Evolutionary conservation across 2,888 invertebrate species (phyloP).

Genomic region (Hydriomena furcata): DNA sequence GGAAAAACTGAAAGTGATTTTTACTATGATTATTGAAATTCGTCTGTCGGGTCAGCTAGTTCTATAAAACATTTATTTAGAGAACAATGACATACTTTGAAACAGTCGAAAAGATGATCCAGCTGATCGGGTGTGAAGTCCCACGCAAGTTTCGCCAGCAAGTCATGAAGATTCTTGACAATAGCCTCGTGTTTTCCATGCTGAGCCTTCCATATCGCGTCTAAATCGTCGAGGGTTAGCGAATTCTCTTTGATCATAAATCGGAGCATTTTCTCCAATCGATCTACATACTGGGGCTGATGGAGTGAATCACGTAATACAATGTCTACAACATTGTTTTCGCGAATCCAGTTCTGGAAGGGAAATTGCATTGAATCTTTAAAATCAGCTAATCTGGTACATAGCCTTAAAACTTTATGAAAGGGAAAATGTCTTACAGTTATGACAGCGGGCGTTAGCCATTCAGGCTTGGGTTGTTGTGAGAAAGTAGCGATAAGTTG

Average conservation of each 20-base stretch:
- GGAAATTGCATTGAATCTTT: slow-evolving; percentile 5
- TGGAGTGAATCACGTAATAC: slow-evolving; percentile 97
- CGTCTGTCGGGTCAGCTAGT: too few species aligned
- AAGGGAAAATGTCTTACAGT: slow-evolving; percentile 85
- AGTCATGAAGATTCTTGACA: slow-evolving; percentile 98
- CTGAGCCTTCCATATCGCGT: slow-evolving; percentile 98
- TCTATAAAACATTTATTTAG: background rate
- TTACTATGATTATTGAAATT: too few species aligned
- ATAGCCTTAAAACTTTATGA: too few species aligned
- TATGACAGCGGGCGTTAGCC: slow-evolving; percentile 96
- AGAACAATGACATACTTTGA: slow-evolving; percentile 86
- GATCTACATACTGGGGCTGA: slow-evolving; percentile 98
- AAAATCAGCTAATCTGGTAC: too few species aligned
- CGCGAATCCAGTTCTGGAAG: slow-evolving; percentile 95
- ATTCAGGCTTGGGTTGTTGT: slow-evolving; percentile 95
- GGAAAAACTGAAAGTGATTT: too few species aligned
- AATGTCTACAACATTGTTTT: slow-evolving; percentile 97
- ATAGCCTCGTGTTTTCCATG: slow-evolving; percentile 99
- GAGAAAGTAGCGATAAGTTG: slow-evolving; percentile 96
- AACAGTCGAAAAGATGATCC: slow-evolving; percentile 98
- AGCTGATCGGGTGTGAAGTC: slow-evolving; percentile 98
- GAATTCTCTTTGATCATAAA: slow-evolving; percentile 98
- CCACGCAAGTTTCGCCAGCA: slow-evolving; percentile 98
- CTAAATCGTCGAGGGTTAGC: slow-evolving; percentile 94
- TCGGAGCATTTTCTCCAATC: slow-evolving; percentile 97